Percentiles rank a stretch among this genome's conserved stretches.
Evolutionary conservation across 2,113 vertebrate genomes (phyloP).

Genomic region (Equus quagga): DNA sequence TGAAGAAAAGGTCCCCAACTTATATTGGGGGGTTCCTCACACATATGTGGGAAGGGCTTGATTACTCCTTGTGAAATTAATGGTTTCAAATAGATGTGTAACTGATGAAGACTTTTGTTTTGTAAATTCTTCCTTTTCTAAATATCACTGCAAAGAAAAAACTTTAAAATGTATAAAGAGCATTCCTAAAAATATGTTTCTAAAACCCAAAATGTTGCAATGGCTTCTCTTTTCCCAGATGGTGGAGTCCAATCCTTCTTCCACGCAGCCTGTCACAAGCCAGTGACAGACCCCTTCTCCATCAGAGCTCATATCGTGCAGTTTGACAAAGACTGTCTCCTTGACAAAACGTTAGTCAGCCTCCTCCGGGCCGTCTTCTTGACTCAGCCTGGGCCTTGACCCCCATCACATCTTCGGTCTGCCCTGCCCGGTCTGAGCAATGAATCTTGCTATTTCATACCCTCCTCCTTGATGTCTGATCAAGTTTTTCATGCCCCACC

Average conservation of each 20-base stretch:
- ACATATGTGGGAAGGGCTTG: background rate
- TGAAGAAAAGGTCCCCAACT: background rate
- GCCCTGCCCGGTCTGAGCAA: background rate
- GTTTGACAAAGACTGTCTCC: background rate
- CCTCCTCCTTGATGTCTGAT: background rate
- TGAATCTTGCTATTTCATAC: rapidly evolving
- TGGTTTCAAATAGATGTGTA: background rate
- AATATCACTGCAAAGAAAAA: background rate
- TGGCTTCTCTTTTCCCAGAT: background rate
- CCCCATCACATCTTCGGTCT: no score
- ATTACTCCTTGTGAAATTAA: background rate
- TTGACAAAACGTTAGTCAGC: rapidly evolving
- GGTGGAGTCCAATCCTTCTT: background rate
- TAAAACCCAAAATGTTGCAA: background rate
- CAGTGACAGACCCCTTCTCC: rapidly evolving
- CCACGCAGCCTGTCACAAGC: rapidly evolving
- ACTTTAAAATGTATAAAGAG: background rate
- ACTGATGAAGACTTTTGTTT: background rate
- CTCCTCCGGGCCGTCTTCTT: background rate
- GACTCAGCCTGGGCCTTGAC: background rate
- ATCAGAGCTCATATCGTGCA: no score
- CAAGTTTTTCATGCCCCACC: background rate
- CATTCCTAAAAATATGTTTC: background rate
- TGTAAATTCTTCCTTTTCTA: background rate
- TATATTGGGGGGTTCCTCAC: background rate